Evolutionary conservation across 2,888 invertebrate genomes (phyloP).

Genomic region (Teleiodes luculella): DNA sequence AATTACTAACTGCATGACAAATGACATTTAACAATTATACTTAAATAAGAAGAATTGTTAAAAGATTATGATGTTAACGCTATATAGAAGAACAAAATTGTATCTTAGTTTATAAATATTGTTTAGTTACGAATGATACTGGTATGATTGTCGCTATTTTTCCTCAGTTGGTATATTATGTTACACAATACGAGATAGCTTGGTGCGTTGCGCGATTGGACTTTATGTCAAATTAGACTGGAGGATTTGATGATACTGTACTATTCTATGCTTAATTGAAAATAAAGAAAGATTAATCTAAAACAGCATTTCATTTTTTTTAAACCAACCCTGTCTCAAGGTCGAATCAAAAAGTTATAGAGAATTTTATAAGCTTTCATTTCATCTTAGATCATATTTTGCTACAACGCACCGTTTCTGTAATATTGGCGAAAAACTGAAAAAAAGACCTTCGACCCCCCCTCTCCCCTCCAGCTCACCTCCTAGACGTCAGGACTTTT

Average conservation of each 20-base stretch:
- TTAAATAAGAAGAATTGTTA: conserved; percentile 53
- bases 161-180: conserved; percentile 21
- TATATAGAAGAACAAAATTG: conserved; percentile 63
- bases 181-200: conserved; percentile 36
- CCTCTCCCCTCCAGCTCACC: too few species aligned
- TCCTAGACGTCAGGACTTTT: too few species aligned
- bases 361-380: too few species aligned
- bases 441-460: too few species aligned
- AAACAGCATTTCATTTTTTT: neutral
- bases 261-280: conserved; percentile 78
- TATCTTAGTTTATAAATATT: conserved; percentile 42
- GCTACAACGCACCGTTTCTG: too few species aligned
- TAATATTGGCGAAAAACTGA: too few species aligned
- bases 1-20: conserved; percentile 69
- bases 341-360: too few species aligned
- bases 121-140: conserved; percentile 32
- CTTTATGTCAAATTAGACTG: conserved; percentile 61
- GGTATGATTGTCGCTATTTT: conserved; percentile 31
- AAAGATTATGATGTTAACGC: conserved; percentile 34
- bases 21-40: conserved; percentile 45
- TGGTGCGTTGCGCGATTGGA: conserved; percentile 48
- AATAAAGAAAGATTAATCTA: conserved; percentile 74
- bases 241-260: conserved; percentile 70
- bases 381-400: too few species aligned
- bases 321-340: too few species aligned